A percentile compares a stretch with the other conserved stretches of the same genome.
Conservation (phyloP, 2,888 invertebrate species). For the Crepidodera aurea region DNA sequence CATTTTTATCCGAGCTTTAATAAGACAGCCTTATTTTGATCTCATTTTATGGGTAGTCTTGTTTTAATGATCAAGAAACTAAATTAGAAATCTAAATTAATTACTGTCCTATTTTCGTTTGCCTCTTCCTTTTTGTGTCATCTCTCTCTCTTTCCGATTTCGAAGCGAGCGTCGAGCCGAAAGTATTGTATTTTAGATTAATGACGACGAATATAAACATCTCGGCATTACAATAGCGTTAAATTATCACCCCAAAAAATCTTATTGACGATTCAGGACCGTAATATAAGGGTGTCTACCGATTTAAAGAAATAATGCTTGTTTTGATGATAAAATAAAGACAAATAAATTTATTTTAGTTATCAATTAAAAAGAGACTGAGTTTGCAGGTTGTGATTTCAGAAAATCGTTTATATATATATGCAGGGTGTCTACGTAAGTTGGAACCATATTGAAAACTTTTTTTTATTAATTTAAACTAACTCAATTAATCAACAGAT, state of each 20-base stretch:
- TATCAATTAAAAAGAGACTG: too few relatives aligned
- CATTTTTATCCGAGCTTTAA: not conserved
- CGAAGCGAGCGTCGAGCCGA: not conserved
- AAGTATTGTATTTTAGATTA: constrained; percentile 41
- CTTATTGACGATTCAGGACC: constrained; percentile 33
- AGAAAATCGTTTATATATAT: too few relatives aligned
- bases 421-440: too few relatives aligned
- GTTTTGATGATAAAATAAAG: not conserved
- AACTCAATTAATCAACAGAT: too few relatives aligned
- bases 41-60: constrained; percentile 25
- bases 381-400: too few relatives aligned
- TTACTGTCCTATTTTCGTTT: constrained; percentile 33
- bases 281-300: not conserved
- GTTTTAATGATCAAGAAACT: constrained; percentile 41
- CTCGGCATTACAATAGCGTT: constrained; percentile 42
- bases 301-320: not conserved
- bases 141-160: constrained; percentile 35
- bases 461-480: too few relatives aligned
- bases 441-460: too few relatives aligned
- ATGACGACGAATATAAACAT: constrained; percentile 45
- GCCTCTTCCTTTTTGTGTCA: constrained; percentile 8
- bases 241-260: constrained; percentile 35
- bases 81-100: constrained; percentile 35
- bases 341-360: too few relatives aligned
- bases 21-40: constrained; percentile 23